Evolutionary conservation across 2,888 invertebrate species (phyloP).

Genomic region (Cancer borealis): DNA sequence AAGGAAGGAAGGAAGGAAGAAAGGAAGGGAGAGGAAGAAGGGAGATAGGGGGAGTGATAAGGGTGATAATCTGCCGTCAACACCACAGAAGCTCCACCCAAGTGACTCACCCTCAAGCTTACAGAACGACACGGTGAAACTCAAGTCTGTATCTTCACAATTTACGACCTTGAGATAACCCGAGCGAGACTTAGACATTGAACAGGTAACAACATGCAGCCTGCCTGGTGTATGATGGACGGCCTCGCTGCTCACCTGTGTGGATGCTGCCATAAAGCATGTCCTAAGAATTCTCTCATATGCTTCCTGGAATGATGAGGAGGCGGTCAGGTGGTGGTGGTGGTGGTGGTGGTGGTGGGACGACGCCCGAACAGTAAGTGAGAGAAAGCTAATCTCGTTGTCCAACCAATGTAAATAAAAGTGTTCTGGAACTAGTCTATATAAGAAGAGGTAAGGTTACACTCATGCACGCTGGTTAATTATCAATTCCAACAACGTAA

Average conservation of each 20-base stretch:
- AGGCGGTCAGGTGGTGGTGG: background rate
- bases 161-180: constrained; percentile 14
- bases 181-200: background rate
- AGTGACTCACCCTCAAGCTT: background rate
- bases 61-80: background rate
- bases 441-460: background rate
- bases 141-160: background rate
- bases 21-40: background rate
- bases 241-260: background rate
- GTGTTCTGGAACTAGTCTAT: background rate
- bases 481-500: background rate
- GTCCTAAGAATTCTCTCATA: background rate
- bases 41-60: background rate
- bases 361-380: background rate
- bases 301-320: background rate
- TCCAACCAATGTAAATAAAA: background rate
- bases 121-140: background rate
- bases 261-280: background rate
- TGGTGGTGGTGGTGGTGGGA: background rate
- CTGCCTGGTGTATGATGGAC: background rate
- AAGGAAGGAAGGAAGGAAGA: background rate
- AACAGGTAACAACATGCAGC: background rate
- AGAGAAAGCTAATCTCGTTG: background rate
- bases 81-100: constrained; percentile 5
- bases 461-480: background rate